These are phyloP conservation scores for Mesorhabditis spiculigera DNA, from an alignment of 2,888 invertebrate species.

Conservation along the genomic window DNA sequence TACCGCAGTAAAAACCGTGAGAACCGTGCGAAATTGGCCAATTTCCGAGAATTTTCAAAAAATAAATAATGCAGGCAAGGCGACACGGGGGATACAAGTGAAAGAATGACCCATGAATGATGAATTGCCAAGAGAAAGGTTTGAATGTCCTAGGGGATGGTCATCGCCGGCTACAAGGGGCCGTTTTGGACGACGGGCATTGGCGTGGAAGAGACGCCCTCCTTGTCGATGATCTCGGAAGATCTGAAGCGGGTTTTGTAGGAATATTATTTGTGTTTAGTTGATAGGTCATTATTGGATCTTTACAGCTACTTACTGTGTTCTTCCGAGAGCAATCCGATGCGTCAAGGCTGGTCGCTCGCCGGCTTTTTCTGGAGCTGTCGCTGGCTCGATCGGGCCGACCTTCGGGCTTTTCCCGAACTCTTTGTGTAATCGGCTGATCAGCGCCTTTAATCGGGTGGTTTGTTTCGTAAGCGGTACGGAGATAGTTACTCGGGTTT, in stretches of 20 bases:
- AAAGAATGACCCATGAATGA: too few species aligned
- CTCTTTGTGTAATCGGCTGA: not conserved
- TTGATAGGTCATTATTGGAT: too few species aligned
- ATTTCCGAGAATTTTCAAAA: too few species aligned
- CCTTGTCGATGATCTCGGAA: not conserved
- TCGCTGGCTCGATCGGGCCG: not conserved
- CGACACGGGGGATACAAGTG: too few species aligned
- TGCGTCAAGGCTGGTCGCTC: conserved; percentile 21
- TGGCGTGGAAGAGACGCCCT: not conserved
- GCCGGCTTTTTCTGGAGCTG: conserved; percentile 16
- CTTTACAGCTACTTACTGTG: not conserved
- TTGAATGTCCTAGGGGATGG: too few species aligned
- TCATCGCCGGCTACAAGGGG: too few species aligned
- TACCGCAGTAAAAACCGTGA: too few species aligned
- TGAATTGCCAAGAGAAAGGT: too few species aligned
- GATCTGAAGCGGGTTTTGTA: not conserved
- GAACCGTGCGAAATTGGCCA: too few species aligned
- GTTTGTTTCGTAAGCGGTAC: not conserved
- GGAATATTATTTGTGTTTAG: too few species aligned
- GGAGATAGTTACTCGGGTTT: not conserved
- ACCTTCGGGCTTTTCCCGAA: not conserved
- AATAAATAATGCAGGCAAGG: too few species aligned
- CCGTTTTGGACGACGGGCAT: too few species aligned
- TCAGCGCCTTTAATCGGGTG: not conserved
- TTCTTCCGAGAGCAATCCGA: conserved; percentile 28